Percentiles rank a stretch among this genome's conserved stretches.
phyloP scores from a whole-genome alignment of 2,888 invertebrate species.

The Rhagonycha fulva region DNA sequence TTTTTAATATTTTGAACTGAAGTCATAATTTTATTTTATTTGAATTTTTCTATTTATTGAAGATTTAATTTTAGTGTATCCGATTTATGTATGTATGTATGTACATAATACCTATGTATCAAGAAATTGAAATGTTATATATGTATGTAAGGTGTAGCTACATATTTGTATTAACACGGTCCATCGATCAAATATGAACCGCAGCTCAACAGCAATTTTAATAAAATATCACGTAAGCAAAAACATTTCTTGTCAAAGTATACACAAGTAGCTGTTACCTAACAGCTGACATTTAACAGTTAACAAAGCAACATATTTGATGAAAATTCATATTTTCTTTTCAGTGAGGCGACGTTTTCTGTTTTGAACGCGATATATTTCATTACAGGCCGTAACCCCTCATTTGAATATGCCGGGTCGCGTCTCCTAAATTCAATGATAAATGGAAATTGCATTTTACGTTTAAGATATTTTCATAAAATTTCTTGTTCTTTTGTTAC shows the following conservation, averaged over 20 bases:
- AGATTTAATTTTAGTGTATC: too few species aligned
- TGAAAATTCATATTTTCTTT: conserved; percentile 28
- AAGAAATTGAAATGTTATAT: not conserved
- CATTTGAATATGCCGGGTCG: conserved; percentile 30
- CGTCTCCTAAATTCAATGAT: conserved; percentile 31
- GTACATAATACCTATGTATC: too few species aligned
- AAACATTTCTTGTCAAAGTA: not conserved
- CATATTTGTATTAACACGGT: not conserved
- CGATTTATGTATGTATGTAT: too few species aligned
- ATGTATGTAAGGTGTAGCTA: too few species aligned
- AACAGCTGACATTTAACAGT: not conserved
- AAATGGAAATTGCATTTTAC: conserved; percentile 30
- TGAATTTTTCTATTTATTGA: too few species aligned
- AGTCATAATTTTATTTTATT: too few species aligned
- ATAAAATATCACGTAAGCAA: not conserved
- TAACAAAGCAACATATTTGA: conserved; percentile 6
- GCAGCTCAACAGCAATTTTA: not conserved
- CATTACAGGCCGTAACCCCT: conserved; percentile 26
- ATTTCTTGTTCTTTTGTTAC: conserved; percentile 27
- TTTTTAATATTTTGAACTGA: too few species aligned
- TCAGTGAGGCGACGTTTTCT: conserved; percentile 21
- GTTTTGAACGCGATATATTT: conserved; percentile 30
- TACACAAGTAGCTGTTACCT: not conserved
- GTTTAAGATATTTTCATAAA: conserved; percentile 28
- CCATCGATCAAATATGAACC: not conserved